A percentile compares a stretch with the other conserved stretches of the same genome.
Evolutionary conservation across 2,113 vertebrate genomes (phyloP).

Genomic region (Xenopus tropicalis): UCB_Xtro_10.0 CM004449.2:83233001-83233500

Average conservation of each 20-base stretch:
- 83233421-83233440: too few species aligned
- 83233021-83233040: not conserved
- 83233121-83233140: constrained; percentile 76
- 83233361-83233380: too few species aligned
- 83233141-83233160: constrained; percentile 82
- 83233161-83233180: constrained; percentile 82
- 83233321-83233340: too few species aligned
- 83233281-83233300: too few species aligned
- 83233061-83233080: constrained; percentile 35
- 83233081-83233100: constrained; percentile 55
- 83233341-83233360: too few species aligned
- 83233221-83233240: constrained; percentile 74
- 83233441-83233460: too few species aligned
- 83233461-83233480: too few species aligned
- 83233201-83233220: constrained; percentile 73
- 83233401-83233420: too few species aligned
- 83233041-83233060: not conserved
- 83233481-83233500: too few species aligned
- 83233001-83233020: constrained; percentile 17
- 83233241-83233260: constrained; percentile 21
- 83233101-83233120: constrained; percentile 68
- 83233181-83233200: constrained; percentile 71
- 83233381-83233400: too few species aligned
- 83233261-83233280: constrained; percentile 13
- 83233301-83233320: too few species aligned